These are phyloP conservation scores for Gulo gulo DNA, from an alignment of 2,113 vertebrate species.

Conservation along the genomic window DNA sequence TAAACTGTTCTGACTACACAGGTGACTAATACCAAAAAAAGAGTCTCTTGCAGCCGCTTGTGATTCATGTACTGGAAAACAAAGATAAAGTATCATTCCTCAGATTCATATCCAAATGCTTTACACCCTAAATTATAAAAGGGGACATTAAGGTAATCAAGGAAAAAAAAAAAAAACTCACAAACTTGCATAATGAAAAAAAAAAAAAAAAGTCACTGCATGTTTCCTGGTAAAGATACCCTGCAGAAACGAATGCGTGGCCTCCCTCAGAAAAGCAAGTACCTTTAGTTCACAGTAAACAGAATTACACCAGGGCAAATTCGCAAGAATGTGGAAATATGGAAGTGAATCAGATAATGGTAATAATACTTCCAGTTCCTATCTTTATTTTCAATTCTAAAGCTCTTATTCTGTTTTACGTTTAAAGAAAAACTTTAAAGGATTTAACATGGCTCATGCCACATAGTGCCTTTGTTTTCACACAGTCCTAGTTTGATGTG, in stretches of 20 bases:
- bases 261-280: neutral
- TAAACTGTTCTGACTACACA: constrained; percentile 55
- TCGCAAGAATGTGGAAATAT: neutral
- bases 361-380: neutral
- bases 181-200: constrained; percentile 16
- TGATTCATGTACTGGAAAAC: constrained; percentile 37
- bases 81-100: constrained; percentile 48
- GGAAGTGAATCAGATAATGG: neutral
- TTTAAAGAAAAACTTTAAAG: neutral
- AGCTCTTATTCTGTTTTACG: neutral
- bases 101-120: constrained; percentile 23
- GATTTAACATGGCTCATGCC: neutral
- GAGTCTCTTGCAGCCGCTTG: neutral
- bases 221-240: constrained; percentile 41
- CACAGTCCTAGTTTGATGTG: neutral
- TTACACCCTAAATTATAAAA: constrained; percentile 33
- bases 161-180: neutral
- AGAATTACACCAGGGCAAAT: neutral
- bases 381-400: neutral
- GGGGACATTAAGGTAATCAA: constrained; percentile 12
- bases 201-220: constrained; percentile 25
- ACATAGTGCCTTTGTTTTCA: neutral
- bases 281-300: neutral
- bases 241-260: neutral
- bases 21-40: constrained; percentile 45